phyloP scores from a whole-genome alignment of 2,888 invertebrate species.

The Microctonus hyperodae region DNA sequence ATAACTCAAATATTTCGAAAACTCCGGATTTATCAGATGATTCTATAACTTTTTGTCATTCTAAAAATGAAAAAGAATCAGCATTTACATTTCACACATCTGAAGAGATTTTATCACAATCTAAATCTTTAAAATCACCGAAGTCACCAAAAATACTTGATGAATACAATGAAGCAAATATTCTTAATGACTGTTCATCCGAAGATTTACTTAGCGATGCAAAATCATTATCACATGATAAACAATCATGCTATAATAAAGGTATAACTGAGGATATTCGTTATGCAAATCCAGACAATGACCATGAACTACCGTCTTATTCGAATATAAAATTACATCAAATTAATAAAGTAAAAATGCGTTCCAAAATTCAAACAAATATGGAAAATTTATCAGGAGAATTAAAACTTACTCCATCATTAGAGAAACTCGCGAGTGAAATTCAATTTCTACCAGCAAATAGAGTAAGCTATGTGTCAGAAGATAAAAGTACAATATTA shows the following conservation, averaged over 20 bases:
- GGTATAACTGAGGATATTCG: slow-evolving; percentile 21
- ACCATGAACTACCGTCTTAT: slow-evolving; percentile 46
- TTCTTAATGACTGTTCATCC: slow-evolving; percentile 45
- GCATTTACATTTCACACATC: slow-evolving; percentile 20
- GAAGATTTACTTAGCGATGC: slow-evolving; percentile 20
- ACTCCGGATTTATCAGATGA: slow-evolving; percentile 21
- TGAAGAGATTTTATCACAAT: slow-evolving; percentile 20
- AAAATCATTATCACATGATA: slow-evolving; percentile 41
- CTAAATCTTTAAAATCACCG: slow-evolving; percentile 35
- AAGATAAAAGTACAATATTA: slow-evolving; percentile 14
- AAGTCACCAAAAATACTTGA: slow-evolving; percentile 52
- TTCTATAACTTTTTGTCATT: slow-evolving; percentile 3
- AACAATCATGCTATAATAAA: slow-evolving; percentile 33
- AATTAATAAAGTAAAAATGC: slow-evolving; percentile 39
- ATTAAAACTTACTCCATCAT: slow-evolving; percentile 50
- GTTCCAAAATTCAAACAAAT: slow-evolving; percentile 43
- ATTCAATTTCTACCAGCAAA: slow-evolving; percentile 55
- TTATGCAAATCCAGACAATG: slow-evolving; percentile 31
- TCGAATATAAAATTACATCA: slow-evolving; percentile 47
- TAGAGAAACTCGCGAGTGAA: slow-evolving; percentile 57
- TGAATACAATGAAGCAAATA: slow-evolving; percentile 55
- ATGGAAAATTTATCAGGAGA: slow-evolving; percentile 40
- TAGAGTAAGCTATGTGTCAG: slow-evolving; percentile 26
- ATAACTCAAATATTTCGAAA: slow-evolving; percentile 24
- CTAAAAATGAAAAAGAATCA: slow-evolving; percentile 14